Conservation (phyloP, 2,888 invertebrate species). For the Cyaniris semiargus region DNA sequence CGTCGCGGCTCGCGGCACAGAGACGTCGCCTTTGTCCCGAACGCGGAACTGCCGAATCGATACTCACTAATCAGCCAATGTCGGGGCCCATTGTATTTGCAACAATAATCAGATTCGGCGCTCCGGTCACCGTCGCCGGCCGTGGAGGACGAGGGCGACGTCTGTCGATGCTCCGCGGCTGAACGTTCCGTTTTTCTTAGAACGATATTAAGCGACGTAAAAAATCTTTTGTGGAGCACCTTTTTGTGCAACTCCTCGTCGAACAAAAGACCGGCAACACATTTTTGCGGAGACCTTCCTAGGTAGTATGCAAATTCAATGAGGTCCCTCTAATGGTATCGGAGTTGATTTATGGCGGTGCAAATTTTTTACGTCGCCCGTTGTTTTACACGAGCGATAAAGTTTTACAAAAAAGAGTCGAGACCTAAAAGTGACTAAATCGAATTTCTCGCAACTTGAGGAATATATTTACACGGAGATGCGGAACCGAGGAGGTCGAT, state of each 20-base stretch:
- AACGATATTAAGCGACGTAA: constrained; percentile 73
- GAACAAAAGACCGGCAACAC: constrained; percentile 69
- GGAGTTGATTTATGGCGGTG: constrained; percentile 63
- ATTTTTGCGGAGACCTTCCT: constrained; percentile 69
- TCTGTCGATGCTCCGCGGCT: neutral
- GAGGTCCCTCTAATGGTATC: constrained; percentile 74
- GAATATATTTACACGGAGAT: constrained; percentile 27
- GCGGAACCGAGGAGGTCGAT: neutral
- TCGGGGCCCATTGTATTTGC: constrained; percentile 63
- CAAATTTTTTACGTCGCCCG: constrained; percentile 48
- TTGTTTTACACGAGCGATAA: neutral
- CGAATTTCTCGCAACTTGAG: neutral
- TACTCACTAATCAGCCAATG: constrained; percentile 66
- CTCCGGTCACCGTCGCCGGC: constrained; percentile 59
- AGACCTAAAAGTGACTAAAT: neutral
- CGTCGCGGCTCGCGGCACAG: constrained; percentile 56
- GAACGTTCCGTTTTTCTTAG: constrained; percentile 52
- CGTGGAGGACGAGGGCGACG: constrained; percentile 49
- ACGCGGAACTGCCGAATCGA: constrained; percentile 58
- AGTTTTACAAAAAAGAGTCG: neutral
- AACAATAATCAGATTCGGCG: constrained; percentile 56
- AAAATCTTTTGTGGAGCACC: constrained; percentile 69
- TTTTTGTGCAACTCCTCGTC: constrained; percentile 62
- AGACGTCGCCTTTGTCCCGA: constrained; percentile 51
- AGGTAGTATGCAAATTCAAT: constrained; percentile 74